Evolutionary conservation across 2,113 vertebrate genomes (phyloP).

Genomic region (Oncorhynchus mykiss): DNA sequence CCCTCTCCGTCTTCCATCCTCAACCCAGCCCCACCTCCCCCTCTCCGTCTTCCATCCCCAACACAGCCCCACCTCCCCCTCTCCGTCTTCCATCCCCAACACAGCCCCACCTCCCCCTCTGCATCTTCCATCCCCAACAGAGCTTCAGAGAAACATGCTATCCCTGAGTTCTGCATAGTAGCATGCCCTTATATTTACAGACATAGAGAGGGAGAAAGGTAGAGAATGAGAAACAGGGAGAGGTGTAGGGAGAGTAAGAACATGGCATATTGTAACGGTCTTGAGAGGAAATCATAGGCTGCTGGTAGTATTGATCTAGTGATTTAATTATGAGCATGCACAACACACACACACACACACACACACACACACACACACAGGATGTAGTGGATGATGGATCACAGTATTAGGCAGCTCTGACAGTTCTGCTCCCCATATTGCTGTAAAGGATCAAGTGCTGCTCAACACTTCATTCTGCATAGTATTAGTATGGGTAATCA

Average conservation of each 20-base stretch:
- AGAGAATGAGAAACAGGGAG: slow-evolving; percentile 60
- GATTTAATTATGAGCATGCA: slow-evolving; percentile 75
- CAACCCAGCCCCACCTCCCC: no score
- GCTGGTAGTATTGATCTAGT: slow-evolving; percentile 86
- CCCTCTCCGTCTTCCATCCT: no score
- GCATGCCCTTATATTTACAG: neutral
- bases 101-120: no score
- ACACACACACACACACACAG: slow-evolving; percentile 7
- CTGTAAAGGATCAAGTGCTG: slow-evolving; percentile 4
- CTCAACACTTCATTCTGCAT: neutral
- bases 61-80: no score
- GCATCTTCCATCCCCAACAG: slow-evolving; percentile 62
- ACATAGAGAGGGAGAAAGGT: slow-evolving; percentile 2
- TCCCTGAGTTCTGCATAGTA: slow-evolving; percentile 59
- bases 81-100: no score
- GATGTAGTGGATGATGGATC: slow-evolving; percentile 32
- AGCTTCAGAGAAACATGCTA: slow-evolving; percentile 86
- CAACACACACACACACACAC: slow-evolving; percentile 34
- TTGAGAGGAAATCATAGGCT: slow-evolving; percentile 53
- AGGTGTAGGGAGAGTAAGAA: slow-evolving; percentile 46
- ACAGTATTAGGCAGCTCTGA: slow-evolving; percentile 19
- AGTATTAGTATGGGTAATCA: neutral
- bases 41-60: no score
- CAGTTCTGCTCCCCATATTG: slow-evolving; percentile 26
- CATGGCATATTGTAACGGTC: neutral